These are phyloP conservation scores for Eupithecia subumbrata DNA, from an alignment of 2,888 invertebrate species.

Conservation along the genomic window DNA sequence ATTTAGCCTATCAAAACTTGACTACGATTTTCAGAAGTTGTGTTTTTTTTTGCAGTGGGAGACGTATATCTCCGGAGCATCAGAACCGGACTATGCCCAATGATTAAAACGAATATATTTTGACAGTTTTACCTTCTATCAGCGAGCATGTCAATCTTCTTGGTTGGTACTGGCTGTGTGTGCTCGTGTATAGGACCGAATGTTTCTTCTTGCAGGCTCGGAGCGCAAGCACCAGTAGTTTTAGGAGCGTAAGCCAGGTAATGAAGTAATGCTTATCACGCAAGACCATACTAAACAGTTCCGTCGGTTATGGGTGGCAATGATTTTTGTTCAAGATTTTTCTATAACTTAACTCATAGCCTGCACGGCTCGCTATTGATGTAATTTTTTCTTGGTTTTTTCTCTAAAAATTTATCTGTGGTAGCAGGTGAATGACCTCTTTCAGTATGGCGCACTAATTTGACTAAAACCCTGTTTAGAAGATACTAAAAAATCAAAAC, in stretches of 20 bases:
- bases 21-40: not conserved
- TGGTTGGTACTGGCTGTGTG: slow-evolving; percentile 71
- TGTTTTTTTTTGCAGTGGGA: not conserved
- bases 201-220: slow-evolving; percentile 90
- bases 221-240: slow-evolving; percentile 95
- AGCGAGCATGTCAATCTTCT: slow-evolving; percentile 76
- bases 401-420: no score
- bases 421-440: no score
- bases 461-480: no score
- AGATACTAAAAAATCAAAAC: not conserved
- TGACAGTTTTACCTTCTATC: slow-evolving; percentile 55
- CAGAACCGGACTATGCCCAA: not conserved
- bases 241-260: slow-evolving; percentile 96
- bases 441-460: no score
- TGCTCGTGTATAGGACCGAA: slow-evolving; percentile 82
- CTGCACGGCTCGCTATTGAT: not conserved
- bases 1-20: not conserved
- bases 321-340: slow-evolving; percentile 58
- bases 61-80: not conserved
- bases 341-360: not conserved
- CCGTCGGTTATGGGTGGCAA: slow-evolving; percentile 65
- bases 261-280: slow-evolving; percentile 72
- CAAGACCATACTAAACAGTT: slow-evolving; percentile 67
- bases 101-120: not conserved
- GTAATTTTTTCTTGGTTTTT: no score